Conservation (phyloP, 2,888 invertebrate species). For the Hofmannophila pseudospretella region DNA sequence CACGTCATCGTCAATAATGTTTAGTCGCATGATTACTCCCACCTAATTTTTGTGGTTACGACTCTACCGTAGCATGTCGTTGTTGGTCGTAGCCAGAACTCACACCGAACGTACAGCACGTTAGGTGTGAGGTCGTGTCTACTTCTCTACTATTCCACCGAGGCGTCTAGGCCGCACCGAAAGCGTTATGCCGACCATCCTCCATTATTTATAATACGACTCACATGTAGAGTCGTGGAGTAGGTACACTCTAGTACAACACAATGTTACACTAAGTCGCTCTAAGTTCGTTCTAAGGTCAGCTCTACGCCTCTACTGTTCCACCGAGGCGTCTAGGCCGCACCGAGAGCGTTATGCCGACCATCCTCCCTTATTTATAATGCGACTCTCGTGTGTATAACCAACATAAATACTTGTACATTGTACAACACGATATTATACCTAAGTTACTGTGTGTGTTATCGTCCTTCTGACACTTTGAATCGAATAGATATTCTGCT, state of each 20-base stretch:
- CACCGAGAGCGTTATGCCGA: constrained; percentile 66
- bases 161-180: constrained; percentile 73
- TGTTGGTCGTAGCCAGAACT: too few species aligned
- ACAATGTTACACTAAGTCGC: too few species aligned
- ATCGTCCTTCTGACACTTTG: too few species aligned
- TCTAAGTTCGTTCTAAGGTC: too few species aligned
- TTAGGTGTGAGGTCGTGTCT: constrained; percentile 32
- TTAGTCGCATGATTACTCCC: too few species aligned
- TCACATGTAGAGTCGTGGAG: constrained; percentile 24
- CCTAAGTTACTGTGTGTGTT: too few species aligned
- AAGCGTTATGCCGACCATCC: constrained; percentile 60
- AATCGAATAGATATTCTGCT: too few species aligned
- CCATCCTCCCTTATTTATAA: constrained; percentile 70
- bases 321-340: constrained; percentile 64
- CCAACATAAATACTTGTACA: too few species aligned
- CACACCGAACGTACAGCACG: too few species aligned
- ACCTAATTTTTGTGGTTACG: too few species aligned
- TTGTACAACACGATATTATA: constrained; percentile 34
- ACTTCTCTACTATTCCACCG: constrained; percentile 22
- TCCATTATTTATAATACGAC: constrained; percentile 70
- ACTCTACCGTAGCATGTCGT: too few species aligned
- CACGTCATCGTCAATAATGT: neutral
- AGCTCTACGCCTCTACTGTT: constrained; percentile 31
- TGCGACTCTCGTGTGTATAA: constrained; percentile 33
- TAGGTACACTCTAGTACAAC: too few species aligned